phyloP scores from a whole-genome alignment of 2,113 vertebrate genomes.

The Hemicordylus capensis region DNA sequence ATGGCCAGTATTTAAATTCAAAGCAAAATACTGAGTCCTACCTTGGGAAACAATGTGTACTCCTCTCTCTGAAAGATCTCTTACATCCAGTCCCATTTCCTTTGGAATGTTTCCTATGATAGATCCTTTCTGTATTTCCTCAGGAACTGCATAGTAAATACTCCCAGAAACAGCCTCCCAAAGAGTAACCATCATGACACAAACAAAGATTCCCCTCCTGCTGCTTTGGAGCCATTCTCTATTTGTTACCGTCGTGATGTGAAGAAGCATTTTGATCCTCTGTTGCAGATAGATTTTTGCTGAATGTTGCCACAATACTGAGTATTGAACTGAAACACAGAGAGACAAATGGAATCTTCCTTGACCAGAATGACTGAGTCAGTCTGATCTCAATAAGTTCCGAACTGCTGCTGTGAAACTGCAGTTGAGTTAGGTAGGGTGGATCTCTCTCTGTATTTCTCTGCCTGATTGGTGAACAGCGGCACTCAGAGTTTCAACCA shows the following conservation, averaged over 20 bases:
- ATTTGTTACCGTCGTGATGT: background rate
- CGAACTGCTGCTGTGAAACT: background rate
- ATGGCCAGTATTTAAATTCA: background rate
- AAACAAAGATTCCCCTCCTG: slow-evolving; percentile 6
- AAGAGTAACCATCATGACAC: slow-evolving; percentile 30
- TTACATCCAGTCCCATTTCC: slow-evolving; percentile 77
- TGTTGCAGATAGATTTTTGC: background rate
- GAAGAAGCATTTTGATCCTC: background rate
- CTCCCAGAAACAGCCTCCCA: slow-evolving; percentile 48
- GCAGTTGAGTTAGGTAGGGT: background rate
- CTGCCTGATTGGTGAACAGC: background rate
- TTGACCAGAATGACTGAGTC: background rate
- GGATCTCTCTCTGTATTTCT: background rate
- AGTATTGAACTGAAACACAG: background rate
- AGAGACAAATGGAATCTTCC: background rate
- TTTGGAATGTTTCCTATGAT: slow-evolving; percentile 74
- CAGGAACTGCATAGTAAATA: slow-evolving; percentile 73
- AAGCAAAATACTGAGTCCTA: background rate
- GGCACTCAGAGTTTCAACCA: background rate
- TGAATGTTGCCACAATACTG: background rate
- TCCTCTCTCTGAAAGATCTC: slow-evolving; percentile 68
- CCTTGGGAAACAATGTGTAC: slow-evolving; percentile 77
- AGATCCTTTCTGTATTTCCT: slow-evolving; percentile 74
- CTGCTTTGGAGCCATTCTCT: background rate
- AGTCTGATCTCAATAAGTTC: background rate